A percentile compares a stretch with the other conserved stretches of the same genome.
phyloP scores from a whole-genome alignment of 2,888 invertebrate genomes.

The Julus scanicus region DNA sequence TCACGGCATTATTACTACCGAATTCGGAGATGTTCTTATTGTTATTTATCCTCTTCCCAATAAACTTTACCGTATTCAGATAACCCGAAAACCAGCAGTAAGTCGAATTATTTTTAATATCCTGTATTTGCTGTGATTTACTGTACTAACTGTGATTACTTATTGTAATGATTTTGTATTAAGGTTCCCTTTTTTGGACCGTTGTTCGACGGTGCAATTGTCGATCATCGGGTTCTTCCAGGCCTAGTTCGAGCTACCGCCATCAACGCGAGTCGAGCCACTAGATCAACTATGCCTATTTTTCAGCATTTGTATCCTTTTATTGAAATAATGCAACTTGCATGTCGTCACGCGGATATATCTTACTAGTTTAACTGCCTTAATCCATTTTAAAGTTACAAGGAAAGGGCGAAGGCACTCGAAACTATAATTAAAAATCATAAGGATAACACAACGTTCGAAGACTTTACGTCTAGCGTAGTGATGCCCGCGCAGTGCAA shows the following conservation, averaged over 20 bases:
- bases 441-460: slow-evolving; percentile 88
- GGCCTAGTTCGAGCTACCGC: slow-evolving; percentile 90
- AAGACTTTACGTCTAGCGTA: slow-evolving; percentile 76
- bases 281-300: slow-evolving; percentile 86
- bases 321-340: not conserved
- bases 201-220: slow-evolving; percentile 90
- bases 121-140: not conserved
- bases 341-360: not conserved
- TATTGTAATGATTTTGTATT: slow-evolving; percentile 47
- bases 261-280: slow-evolving; percentile 89
- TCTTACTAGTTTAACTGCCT: not conserved
- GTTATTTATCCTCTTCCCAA: slow-evolving; percentile 91
- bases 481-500: slow-evolving; percentile 65
- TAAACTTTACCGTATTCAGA: slow-evolving; percentile 86
- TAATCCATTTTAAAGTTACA: slow-evolving; percentile 74
- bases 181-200: slow-evolving; percentile 95
- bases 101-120: slow-evolving; percentile 59
- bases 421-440: slow-evolving; percentile 86
- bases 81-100: slow-evolving; percentile 87
- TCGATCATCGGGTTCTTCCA: slow-evolving; percentile 79
- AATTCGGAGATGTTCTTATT: slow-evolving; percentile 98
- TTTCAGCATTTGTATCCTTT: slow-evolving; percentile 87
- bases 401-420: slow-evolving; percentile 87
- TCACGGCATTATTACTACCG: slow-evolving; percentile 96
- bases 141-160: too few species aligned